Evolutionary conservation across 2,797 vertebrate species (phyloP).

Genomic region (Peromyscus attwateri): DNA sequence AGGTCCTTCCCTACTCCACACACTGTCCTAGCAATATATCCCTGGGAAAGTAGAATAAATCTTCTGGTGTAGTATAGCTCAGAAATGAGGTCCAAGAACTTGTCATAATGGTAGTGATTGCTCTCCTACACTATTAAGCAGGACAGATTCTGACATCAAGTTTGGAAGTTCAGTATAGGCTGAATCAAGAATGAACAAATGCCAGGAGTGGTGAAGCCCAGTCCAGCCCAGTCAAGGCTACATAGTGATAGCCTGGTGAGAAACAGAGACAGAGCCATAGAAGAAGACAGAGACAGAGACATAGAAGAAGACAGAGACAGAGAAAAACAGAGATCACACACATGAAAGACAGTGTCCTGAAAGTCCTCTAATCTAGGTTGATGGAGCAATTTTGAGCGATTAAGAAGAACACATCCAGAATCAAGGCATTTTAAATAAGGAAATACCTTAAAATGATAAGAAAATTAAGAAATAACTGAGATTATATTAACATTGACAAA

Average conservation of each 20-base stretch:
- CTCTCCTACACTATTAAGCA: neutral
- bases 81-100: neutral
- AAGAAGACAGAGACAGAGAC: too few relatives aligned
- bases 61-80: neutral
- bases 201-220: too few relatives aligned
- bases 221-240: neutral
- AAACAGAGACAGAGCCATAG: neutral
- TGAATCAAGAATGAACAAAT: neutral
- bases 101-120: neutral
- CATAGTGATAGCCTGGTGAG: neutral
- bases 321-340: neutral
- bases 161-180: slow-evolving; percentile 33
- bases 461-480: neutral
- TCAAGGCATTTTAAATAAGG: neutral
- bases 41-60: neutral
- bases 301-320: neutral
- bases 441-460: neutral
- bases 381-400: neutral
- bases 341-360: neutral
- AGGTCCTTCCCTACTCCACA: neutral
- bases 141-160: neutral
- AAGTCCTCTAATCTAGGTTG: neutral
- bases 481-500: neutral
- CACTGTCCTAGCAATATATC: fast-evolving
- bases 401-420: neutral